Evolutionary conservation across 2,113 vertebrate species (phyloP), one percentile per base, ranked within the genome.

Genomic region (Xiphias gladius): DNA sequence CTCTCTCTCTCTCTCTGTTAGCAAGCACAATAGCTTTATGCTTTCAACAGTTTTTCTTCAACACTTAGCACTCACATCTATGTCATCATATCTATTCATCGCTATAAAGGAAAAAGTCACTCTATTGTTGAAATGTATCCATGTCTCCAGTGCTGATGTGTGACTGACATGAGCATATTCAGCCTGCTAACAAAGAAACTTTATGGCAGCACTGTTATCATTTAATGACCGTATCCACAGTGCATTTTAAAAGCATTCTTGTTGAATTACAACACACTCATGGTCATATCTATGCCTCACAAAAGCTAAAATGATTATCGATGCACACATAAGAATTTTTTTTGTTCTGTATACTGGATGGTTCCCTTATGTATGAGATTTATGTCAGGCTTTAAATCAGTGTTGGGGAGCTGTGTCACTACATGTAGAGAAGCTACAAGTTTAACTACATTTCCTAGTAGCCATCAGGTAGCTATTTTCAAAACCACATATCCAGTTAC

Each of bases 91-190:
- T 69, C 48, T 48, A 82, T 61, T 80, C 26, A 69, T 79, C 32
- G 50, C 7, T 20, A 52, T 76, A 12, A 78, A 79, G 32, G n/a
- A 79, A 70, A n/a, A 81, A 82, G 57, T 70, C 62, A 43, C 30
- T 35, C 28, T 73, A 61, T 69, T 83, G 70, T 79, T 72, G 19
- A 32, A 72, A 30, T 48, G 70, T 61, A 57, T 70, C 65, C 55
- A 50, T 74, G 66, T 83, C 63, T 71, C 68, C 73, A 50, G 68
- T 54, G 4, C 61, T 75, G 73, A 78, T 46, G 61, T 28, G 54
- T 72, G 80, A 87, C 70, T 90, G 85, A 81, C 76, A 59, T 62
- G 65, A 71, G 37, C 16, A 22, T 61, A 83, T 83, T 88, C 73
- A 84, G 32, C 52, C 55, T 14, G 41, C 57, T 59, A 57, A 83